Conservation (phyloP, 2,113 vertebrate species). For the Hypomesus transpacificus region DNA sequence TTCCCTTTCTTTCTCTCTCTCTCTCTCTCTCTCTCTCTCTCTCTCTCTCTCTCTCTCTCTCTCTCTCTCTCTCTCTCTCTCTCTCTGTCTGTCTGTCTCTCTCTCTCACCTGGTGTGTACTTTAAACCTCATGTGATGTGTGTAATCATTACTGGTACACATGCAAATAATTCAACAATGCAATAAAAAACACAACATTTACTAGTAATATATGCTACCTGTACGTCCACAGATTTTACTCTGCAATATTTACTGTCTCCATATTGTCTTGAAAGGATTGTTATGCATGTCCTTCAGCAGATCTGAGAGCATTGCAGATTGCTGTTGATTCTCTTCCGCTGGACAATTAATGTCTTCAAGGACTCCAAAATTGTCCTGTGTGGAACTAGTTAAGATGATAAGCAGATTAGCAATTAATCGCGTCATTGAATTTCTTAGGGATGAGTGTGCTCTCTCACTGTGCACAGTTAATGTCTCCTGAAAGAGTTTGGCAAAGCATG, state of each 20-base stretch:
- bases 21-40: neutral
- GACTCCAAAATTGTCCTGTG: slow-evolving; percentile 25
- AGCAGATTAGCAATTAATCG: slow-evolving; percentile 63
- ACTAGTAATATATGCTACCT: neutral
- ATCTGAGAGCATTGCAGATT: neutral
- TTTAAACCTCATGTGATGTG: neutral
- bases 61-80: slow-evolving; percentile 9
- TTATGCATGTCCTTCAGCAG: neutral
- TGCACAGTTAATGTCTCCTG: slow-evolving; percentile 46
- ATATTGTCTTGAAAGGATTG: neutral
- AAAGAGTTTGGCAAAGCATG: slow-evolving; percentile 44
- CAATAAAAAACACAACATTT: neutral
- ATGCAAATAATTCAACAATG: neutral
- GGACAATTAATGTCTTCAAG: slow-evolving; percentile 27
- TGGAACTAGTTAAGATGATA: slow-evolving; percentile 45
- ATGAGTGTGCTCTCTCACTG: slow-evolving; percentile 45
- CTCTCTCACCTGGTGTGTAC: neutral
- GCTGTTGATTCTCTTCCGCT: slow-evolving; percentile 22
- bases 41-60: neutral
- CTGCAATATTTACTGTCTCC: neutral
- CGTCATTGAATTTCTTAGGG: slow-evolving; percentile 50
- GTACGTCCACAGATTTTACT: neutral
- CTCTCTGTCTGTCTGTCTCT: slow-evolving; percentile 8
- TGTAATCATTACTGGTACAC: neutral
- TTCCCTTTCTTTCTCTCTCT: neutral